Conservation (phyloP, 2,888 invertebrate genomes). For the Lobophora halterata region DNA sequence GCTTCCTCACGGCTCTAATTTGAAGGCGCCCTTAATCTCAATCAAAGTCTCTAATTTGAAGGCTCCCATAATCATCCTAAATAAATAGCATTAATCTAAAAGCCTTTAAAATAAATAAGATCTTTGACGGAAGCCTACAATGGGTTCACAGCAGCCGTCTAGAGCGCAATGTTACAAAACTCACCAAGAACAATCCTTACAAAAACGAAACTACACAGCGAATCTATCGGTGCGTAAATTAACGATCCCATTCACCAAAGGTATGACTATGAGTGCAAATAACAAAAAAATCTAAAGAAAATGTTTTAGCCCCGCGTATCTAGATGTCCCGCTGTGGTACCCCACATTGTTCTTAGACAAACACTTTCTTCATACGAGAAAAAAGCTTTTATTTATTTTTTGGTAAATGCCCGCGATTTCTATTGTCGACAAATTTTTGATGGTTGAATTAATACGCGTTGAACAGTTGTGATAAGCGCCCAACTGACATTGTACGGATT, state of each 20-base stretch:
- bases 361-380: conserved; percentile 69
- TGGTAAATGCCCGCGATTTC: conserved; percentile 54
- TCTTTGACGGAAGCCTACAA: conserved; percentile 49
- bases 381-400: conserved; percentile 67
- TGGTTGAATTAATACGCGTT: conserved; percentile 67
- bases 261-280: conserved; percentile 65
- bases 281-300: conserved; percentile 64
- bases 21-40: too few species aligned
- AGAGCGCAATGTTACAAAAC: conserved; percentile 68
- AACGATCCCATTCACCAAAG: conserved; percentile 70
- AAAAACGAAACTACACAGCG: conserved; percentile 65
- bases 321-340: conserved; percentile 77
- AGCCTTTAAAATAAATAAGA: conserved; percentile 34
- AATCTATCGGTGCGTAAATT: conserved; percentile 77
- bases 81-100: conserved; percentile 26
- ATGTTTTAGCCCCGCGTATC: conserved; percentile 63
- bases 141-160: conserved; percentile 38
- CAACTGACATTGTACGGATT: conserved; percentile 37
- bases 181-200: conserved; percentile 68
- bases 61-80: conserved; percentile 12
- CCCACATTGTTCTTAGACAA: conserved; percentile 76
- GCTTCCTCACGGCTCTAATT: too few species aligned
- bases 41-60: too few species aligned
- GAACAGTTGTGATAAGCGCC: conserved; percentile 50
- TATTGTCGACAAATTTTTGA: conserved; percentile 60